Evolutionary conservation across 2,888 invertebrate species (phyloP).

Genomic region (Melipona beecheii): DNA sequence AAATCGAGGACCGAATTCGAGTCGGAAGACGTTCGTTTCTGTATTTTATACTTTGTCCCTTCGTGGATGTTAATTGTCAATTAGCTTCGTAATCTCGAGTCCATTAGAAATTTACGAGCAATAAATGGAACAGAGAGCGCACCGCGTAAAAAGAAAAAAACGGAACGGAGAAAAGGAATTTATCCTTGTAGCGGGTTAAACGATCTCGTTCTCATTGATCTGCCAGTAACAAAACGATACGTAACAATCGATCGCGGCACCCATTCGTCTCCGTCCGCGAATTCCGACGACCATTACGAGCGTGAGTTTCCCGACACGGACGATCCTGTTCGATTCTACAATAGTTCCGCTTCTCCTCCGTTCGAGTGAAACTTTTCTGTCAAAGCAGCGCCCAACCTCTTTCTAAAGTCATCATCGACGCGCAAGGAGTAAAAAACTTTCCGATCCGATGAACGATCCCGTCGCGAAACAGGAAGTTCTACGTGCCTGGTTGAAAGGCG

Average conservation of each 20-base stretch:
- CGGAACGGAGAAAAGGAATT: neutral
- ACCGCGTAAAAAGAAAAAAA: neutral
- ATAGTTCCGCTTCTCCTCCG: conserved; percentile 2
- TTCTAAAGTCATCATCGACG: conserved; percentile 4
- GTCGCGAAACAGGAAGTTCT: conserved; percentile 33
- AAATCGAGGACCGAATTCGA: too few species aligned
- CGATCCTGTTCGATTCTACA: conserved; percentile 9
- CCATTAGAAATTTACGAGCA: neutral
- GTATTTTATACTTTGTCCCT: neutral
- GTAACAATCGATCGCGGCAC: conserved; percentile 15
- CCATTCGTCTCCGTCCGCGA: conserved; percentile 11
- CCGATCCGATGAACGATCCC: conserved; percentile 16
- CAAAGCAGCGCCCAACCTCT: neutral
- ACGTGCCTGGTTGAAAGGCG: too few species aligned
- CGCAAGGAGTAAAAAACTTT: conserved; percentile 31
- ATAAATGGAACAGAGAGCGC: too few species aligned
- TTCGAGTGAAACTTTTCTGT: conserved; percentile 29
- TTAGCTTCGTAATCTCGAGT: neutral
- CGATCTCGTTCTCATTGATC: conserved; percentile 23
- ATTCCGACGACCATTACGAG: conserved; percentile 30
- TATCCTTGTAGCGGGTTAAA: neutral
- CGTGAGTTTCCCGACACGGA: neutral
- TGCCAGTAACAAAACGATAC: conserved; percentile 29
- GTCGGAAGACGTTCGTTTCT: too few species aligned
- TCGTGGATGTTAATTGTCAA: neutral